Evolutionary conservation across 2,888 invertebrate genomes (phyloP), one percentile per base, ranked within the genome.

Genomic region (Carcina quercana): DNA sequence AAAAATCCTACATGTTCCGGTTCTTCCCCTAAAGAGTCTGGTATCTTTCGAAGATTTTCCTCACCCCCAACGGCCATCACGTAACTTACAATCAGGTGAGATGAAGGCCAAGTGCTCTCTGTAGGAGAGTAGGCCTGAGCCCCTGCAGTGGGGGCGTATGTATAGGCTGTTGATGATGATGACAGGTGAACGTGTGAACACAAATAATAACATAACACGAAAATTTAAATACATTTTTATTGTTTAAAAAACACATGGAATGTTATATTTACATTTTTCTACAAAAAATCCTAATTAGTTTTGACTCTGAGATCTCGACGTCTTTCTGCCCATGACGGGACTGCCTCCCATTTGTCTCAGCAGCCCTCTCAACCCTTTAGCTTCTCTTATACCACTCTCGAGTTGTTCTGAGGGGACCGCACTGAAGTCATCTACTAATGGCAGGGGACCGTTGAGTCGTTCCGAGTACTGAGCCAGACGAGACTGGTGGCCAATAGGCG

Each of bases 361-460:
- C 0, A 95, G 80, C 51, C 88, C 90, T 44, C 93, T 89, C 11
- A 95, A 78, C 0, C 93, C 92, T 52, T 91, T 90, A 0, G 92
- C 90, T 68, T 93, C 92, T 3, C 86, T 67, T 20, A 85, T 74
- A 0, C 83, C 79, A 46, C 73, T 87, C 37, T 91, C 91, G 3
- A 85, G 58, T 13, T 87, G 88, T 60, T 91, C 95, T 57, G 93
- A 90, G 6, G 96, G 94, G 42, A 95, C 92, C 13, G 94, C 93
- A 59, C 92, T 95, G 78, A 96, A 96, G 71, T 96, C 96, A 66
- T 96, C 96, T 49, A 96, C 91, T 20, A 96, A 86, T 35, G 95
- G 95, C 5, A 89, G 70, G 0, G 94, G 92, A 0, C 92, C 84
- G 40, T 66, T 74, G 6, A 83, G 63, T 0, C 78, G 64, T 35